Evolutionary conservation across 2,888 invertebrate genomes (phyloP).

Genomic region (Crematogaster levior): DNA sequence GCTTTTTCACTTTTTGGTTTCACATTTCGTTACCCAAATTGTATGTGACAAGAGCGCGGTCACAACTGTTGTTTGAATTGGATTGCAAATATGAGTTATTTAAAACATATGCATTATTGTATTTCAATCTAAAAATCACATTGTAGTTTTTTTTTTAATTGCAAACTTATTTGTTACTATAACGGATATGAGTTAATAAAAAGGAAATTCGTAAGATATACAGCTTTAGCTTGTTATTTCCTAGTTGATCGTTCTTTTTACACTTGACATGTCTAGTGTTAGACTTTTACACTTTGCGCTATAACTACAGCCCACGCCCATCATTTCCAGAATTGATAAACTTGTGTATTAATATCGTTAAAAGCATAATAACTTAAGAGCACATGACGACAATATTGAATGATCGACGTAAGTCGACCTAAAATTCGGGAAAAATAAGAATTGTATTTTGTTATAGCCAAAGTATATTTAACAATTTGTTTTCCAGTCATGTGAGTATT

Average conservation of each 20-base stretch:
- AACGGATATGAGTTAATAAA: background rate
- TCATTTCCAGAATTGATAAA: background rate
- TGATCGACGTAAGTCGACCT: too few species aligned
- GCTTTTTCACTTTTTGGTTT: constrained; percentile 28
- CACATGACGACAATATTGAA: too few species aligned
- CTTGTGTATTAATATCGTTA: too few species aligned
- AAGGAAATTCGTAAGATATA: background rate
- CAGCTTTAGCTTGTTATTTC: background rate
- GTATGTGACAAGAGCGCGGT: background rate
- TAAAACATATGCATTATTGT: background rate
- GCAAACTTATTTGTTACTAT: background rate
- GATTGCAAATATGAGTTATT: background rate
- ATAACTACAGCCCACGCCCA: background rate
- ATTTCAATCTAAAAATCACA: background rate
- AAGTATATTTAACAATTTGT: too few species aligned
- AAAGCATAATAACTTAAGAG: too few species aligned
- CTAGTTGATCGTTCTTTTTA: background rate
- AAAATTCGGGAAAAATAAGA: too few species aligned
- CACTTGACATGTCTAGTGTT: background rate
- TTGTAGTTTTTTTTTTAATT: background rate
- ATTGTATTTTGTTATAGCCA: too few species aligned
- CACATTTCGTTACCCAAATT: constrained; percentile 24
- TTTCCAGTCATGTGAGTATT: too few species aligned
- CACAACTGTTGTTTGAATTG: background rate
- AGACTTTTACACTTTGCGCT: background rate